These are phyloP conservation scores for Orchestes rusci DNA, from an alignment of 2,888 invertebrate genomes.

Conservation along the genomic window DNA sequence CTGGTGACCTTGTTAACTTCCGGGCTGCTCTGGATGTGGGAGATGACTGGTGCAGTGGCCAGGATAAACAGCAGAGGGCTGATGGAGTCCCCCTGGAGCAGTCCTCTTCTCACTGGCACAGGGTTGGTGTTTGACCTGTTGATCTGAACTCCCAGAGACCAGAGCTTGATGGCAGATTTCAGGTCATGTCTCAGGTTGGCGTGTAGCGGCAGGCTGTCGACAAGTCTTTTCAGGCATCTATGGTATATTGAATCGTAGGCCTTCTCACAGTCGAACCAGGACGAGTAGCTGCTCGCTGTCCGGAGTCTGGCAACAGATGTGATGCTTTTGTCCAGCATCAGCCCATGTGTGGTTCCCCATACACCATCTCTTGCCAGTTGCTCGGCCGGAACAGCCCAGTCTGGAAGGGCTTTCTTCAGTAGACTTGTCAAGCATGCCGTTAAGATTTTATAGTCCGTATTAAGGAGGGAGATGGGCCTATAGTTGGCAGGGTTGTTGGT, in stretches of 20 bases:
- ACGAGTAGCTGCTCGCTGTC: constrained; percentile 9
- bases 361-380: constrained; percentile 18
- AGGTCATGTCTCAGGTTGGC: background rate
- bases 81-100: no score
- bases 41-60: constrained; percentile 1
- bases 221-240: background rate
- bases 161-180: background rate
- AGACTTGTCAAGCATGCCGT: no score
- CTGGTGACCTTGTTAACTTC: no score
- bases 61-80: background rate
- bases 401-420: constrained; percentile 13
- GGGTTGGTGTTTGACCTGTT: constrained; percentile 7
- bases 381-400: constrained; percentile 22
- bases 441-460: no score
- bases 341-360: constrained; percentile 30
- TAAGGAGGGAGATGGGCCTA: no score
- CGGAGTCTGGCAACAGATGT: constrained; percentile 18
- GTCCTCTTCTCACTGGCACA: constrained; percentile 22
- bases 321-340: constrained; percentile 25
- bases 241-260: constrained; percentile 14
- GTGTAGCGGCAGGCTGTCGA: background rate
- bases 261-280: constrained; percentile 18
- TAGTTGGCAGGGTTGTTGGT: constrained; percentile 28
- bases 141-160: constrained; percentile 3
- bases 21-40: background rate